Base-by-base conservation (phyloP, 2,888 invertebrate genomes). In the Brenthis hecate region DNA sequence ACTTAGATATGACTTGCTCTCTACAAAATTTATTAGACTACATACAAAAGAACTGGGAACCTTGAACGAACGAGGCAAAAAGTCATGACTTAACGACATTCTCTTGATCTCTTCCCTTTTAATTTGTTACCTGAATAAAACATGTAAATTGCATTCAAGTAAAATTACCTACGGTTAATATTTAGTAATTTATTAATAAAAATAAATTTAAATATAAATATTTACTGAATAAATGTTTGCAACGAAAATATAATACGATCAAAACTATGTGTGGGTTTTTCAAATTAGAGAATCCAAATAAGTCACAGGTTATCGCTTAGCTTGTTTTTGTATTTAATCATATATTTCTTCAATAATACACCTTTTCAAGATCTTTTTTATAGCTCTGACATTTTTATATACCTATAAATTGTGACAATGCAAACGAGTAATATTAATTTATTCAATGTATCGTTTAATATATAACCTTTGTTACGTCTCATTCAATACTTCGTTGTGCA, bases 41-140 rank as follows among this genome's bases (percentile, higher is more conserved):
- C 48, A 65, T 73, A 73, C 68, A 63, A 73, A 76, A 73, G 68
- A 75, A 76, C 75, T 19, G 66, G 74, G 73, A 79, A 76, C 89
- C 89, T 89, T 88, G 89, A 81, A 74, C 68, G 73, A 66, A 73
- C 65, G 73, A 74, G 67, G 79, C 81, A 84, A 84, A 85, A 83
- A 85, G 75, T 77, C 74, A 80, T 80, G 79, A 80, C 78, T 81
- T 73, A 77, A 70, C 73, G 80, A 80, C 88, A 82, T 85, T 88
- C 87, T 82, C 86, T 83, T 79, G 48, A 54, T 66, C 61, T 66
- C 61, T 56, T 67, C 61, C 23, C 54, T 55, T 43, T 28, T 50
- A 16, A 50, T 50, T 32, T 28, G 16, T 50, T 50, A 48, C 28
- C 6, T 11, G 11, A 28, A 60, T 32, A 16, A 50, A 50, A 60